These are phyloP conservation scores for Horisme vitalbata DNA, from an alignment of 2,888 invertebrate species.

Conservation along the genomic window DNA sequence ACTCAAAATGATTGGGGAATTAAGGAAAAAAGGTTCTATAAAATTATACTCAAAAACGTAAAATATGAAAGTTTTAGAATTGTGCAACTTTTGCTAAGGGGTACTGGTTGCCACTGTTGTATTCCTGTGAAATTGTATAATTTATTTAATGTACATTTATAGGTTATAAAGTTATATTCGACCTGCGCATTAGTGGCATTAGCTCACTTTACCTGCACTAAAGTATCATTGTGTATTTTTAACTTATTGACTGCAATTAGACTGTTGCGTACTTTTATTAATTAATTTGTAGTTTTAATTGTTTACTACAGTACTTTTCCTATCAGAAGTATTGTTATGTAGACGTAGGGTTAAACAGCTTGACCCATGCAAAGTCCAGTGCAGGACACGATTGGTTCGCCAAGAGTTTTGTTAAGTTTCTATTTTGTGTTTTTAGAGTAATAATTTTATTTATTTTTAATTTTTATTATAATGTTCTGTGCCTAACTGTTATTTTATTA, in stretches of 20 bases:
- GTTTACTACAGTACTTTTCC: conserved; percentile 13
- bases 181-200: background rate
- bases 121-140: background rate
- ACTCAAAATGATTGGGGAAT: too few relatives aligned
- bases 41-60: too few relatives aligned
- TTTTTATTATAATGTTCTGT: conserved; percentile 4
- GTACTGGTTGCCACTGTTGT: too few relatives aligned
- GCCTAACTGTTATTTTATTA: background rate
- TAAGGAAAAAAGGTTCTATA: too few relatives aligned
- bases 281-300: background rate
- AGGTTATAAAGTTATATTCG: conserved; percentile 13
- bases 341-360: conserved; percentile 12
- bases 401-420: conserved; percentile 6
- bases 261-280: too few relatives aligned
- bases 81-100: too few relatives aligned
- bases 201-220: too few relatives aligned
- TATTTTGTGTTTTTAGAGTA: conserved; percentile 9
- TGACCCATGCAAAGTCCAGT: conserved; percentile 22
- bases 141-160: background rate
- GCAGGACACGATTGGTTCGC: background rate
- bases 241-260: too few relatives aligned
- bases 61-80: too few relatives aligned
- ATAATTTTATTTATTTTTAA: conserved; percentile 15
- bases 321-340: conserved; percentile 2
- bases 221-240: background rate